Percentiles rank a stretch among this genome's conserved stretches.
These are phyloP conservation scores for Sinocyclocheilus anophthalmus DNA, from an alignment of 2,113 vertebrate genomes.

Conservation along the genomic window DNA sequence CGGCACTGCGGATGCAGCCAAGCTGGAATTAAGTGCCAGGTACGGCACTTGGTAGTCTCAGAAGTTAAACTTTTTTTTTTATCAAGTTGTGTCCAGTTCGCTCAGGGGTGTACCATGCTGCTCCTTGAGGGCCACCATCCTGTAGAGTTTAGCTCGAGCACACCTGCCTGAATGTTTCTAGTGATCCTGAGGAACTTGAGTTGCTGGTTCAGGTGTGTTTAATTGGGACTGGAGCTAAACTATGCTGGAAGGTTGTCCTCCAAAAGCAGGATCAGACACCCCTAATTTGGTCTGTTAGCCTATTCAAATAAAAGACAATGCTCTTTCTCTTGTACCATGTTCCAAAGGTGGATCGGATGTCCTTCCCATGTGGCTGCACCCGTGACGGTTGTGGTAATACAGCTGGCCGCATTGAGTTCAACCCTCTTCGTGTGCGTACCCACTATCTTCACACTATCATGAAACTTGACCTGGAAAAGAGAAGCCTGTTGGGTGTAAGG, in stretches of 20 bases:
- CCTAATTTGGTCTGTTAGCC: background rate
- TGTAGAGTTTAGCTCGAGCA: background rate
- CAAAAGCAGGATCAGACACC: background rate
- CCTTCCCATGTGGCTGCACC: conserved; percentile 96
- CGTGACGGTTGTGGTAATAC: conserved; percentile 92
- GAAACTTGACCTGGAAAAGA: conserved; percentile 77
- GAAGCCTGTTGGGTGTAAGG: conserved; percentile 71
- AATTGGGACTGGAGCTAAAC: background rate
- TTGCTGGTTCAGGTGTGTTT: too few relatives aligned
- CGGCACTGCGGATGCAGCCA: conserved; percentile 94
- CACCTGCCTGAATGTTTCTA: background rate
- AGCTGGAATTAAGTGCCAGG: conserved; percentile 97
- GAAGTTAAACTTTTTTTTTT: background rate
- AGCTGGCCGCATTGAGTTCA: conserved; percentile 93
- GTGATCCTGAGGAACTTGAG: too few relatives aligned
- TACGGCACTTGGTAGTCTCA: conserved; percentile 50
- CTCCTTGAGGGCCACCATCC: background rate
- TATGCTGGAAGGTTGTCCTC: too few relatives aligned
- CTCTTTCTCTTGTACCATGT: background rate
- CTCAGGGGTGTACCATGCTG: background rate
- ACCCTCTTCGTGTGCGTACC: conserved; percentile 92
- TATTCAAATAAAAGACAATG: background rate
- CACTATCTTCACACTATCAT: conserved; percentile 89
- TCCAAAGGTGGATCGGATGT: conserved; percentile 92
- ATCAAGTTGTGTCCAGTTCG: too few relatives aligned